phyloP scores from a whole-genome alignment of 2,113 vertebrate genomes.

The Psittacula cyanocephala region DNA sequence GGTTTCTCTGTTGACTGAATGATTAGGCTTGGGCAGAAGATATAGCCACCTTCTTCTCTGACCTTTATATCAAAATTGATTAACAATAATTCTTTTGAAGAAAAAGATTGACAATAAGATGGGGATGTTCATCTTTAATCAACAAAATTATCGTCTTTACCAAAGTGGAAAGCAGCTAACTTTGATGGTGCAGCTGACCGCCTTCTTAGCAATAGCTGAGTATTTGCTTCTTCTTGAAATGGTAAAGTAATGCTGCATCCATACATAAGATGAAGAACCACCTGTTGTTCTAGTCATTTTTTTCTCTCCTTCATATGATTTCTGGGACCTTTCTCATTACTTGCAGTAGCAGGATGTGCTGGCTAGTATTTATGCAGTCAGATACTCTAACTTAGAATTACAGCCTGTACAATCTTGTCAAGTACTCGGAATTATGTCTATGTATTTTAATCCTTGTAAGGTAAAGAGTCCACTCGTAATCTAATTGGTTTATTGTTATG shows the following conservation, averaged over 20 bases:
- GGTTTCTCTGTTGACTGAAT: background rate
- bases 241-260: background rate
- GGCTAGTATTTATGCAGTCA: background rate
- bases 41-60: conserved; percentile 24
- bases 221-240: background rate
- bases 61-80: conserved; percentile 57
- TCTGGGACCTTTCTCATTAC: background rate
- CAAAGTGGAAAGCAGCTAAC: background rate
- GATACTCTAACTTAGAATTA: background rate
- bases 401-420: background rate
- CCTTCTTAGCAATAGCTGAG: background rate
- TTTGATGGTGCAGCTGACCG: background rate
- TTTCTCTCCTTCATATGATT: background rate
- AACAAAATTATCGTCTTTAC: background rate
- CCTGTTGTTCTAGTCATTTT: background rate
- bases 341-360: background rate
- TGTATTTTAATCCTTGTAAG: conserved; percentile 27
- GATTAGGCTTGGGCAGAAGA: conserved; percentile 1
- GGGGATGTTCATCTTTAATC: conserved; percentile 24
- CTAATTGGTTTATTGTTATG: conserved; percentile 8
- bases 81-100: conserved; percentile 47
- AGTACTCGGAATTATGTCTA: conserved; percentile 1
- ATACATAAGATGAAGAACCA: background rate
- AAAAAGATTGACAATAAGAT: conserved; percentile 40
- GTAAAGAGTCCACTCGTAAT: conserved; percentile 19